Base-by-base conservation (phyloP, 2,888 invertebrate genomes). In the Rhagophthalmus giganteus region DNA sequence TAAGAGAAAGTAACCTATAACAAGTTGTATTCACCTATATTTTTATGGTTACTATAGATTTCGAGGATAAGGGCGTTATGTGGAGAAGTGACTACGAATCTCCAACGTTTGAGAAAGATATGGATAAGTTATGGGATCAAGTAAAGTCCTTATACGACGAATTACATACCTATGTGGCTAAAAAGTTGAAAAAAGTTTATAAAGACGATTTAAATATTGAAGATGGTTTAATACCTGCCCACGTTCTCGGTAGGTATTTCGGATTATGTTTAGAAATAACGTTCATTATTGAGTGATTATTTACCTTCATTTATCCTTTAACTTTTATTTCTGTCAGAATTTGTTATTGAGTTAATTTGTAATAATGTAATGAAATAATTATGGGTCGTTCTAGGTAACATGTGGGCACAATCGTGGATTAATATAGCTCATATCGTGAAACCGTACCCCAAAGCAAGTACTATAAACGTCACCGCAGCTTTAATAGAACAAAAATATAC, bases 381-480 rank as follows among this genome's bases (percentile, higher is more conserved):
- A n/a, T n/a, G n/a, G n/a, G n/a, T n/a, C n/a, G n/a, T n/a, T n/a
- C n/a, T n/a, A n/a, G 85, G 85, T 13, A 84, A 84, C 58, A 76
- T 85, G 70, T 85, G 85, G 84, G 83, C 82, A 1, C 85, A 85
- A 67, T 76, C 78, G 35, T 86, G 85, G 85, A 76, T 76, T 49
- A 74, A 76, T 49, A 52, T 79, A 2, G 70, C 68, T 20, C 70
- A 77, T 20, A 73, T 79, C 53, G 78, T 85, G 8, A 78, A 75
- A 54, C 76, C 75, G 0, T 80, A 76, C 59, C 78, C 79, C 0
- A 68, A 74, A 31, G 69, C 63, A 1, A 62, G 62, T 27, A 66
- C 72, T 11, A 64, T 80, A 8, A 79, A 82, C 63, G 78, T 83
- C 10, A 82, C 83, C 0, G 71, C 72, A 20, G 71, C 77, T 2